Evolutionary conservation across 2,113 vertebrate genomes (phyloP).

Genomic region (Phainopepla nitens): DNA sequence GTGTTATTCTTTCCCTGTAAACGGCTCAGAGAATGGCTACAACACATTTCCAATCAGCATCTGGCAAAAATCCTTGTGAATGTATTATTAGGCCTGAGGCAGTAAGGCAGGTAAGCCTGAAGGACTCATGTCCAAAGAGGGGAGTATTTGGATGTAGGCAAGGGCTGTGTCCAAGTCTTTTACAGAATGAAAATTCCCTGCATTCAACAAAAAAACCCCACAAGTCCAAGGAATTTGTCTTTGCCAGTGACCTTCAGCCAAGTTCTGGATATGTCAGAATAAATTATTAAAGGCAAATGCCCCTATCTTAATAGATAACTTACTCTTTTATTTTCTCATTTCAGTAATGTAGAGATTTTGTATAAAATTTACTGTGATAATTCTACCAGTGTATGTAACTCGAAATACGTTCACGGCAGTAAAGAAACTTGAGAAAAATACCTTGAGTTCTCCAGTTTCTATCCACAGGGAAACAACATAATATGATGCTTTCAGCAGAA

Average conservation of each 20-base stretch:
- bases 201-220: neutral
- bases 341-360: neutral
- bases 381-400: neutral
- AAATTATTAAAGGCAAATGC: slow-evolving; percentile 17
- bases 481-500: neutral
- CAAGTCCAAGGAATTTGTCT: neutral
- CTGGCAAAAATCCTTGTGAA: neutral
- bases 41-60: neutral
- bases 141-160: neutral
- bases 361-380: neutral
- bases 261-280: slow-evolving; percentile 11
- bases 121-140: neutral
- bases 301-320: neutral
- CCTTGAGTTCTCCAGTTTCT: neutral
- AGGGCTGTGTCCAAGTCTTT: neutral
- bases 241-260: neutral
- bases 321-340: neutral
- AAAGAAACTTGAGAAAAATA: neutral
- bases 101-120: neutral
- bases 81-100: neutral
- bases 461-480: neutral
- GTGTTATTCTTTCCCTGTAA: neutral
- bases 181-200: neutral
- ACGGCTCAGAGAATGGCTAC: neutral
- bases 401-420: neutral